These are phyloP conservation scores for Xiphias gladius DNA, from an alignment of 2,113 vertebrate species.

Conservation along the genomic window DNA sequence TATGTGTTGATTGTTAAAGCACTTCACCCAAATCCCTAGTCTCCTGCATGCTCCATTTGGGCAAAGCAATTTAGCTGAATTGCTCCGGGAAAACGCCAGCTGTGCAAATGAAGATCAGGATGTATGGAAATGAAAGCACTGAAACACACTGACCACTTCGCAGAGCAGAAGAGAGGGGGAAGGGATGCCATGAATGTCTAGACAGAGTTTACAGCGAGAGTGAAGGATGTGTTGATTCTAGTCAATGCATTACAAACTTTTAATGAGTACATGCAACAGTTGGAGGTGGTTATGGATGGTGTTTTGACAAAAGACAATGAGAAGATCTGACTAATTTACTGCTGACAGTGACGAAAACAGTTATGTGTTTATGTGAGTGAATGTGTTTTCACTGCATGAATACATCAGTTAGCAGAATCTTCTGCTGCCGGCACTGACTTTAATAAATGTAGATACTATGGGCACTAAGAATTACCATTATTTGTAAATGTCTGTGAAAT, in stretches of 20 bases:
- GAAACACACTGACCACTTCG: constrained; percentile 36
- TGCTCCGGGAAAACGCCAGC: constrained; percentile 51
- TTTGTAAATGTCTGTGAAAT: background rate
- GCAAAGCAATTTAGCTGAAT: constrained; percentile 57
- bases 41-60: constrained; percentile 31
- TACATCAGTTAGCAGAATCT: too few relatives aligned
- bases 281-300: background rate
- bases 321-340: too few relatives aligned
- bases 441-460: background rate
- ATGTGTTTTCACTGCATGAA: too few relatives aligned
- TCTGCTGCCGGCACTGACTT: too few relatives aligned
- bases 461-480: background rate
- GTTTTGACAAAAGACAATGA: background rate
- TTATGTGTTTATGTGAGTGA: too few relatives aligned
- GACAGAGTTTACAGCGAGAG: constrained; percentile 6
- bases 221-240: background rate
- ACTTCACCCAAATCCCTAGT: constrained; percentile 40
- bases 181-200: background rate
- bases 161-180: constrained; percentile 16
- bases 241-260: background rate
- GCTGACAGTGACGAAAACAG: too few relatives aligned
- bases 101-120: constrained; percentile 68
- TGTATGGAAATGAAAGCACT: constrained; percentile 46
- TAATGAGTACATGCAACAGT: background rate
- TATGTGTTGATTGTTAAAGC: constrained; percentile 33